Evolutionary conservation across 2,113 vertebrate genomes (phyloP), one percentile per base, ranked within the genome.

Genomic region (Oncorhynchus kisutch): DNA sequence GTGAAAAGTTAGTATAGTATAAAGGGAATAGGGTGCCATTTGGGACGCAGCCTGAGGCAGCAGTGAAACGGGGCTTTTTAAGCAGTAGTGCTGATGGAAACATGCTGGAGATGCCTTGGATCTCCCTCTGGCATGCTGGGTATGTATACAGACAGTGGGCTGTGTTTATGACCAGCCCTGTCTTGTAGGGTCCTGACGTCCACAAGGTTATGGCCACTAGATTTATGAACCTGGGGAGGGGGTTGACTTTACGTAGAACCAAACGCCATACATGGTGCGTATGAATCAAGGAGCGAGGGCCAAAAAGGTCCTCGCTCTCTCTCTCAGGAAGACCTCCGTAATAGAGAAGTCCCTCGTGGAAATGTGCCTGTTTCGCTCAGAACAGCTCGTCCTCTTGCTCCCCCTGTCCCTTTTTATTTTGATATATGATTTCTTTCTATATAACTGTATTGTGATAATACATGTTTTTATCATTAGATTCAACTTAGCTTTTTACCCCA

Each of bases 191-290:
- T 27, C 34, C 78, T 89, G 81, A 60, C 67, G 51, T 60, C 27
- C 71, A 25, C 71, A 72, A 6, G 78, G 77, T 67, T 84, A 59
- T 79, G 20, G 77, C 22, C 76, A 77, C 80, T 75, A 86, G 86
- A 91, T 84, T 86, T 83, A 84, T 87, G 85, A 81, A 71, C 76
- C 77, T 83, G 27, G 24, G 7, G 16, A 1, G 3, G 20, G 25
- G 22, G 65, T n/a, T 64, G 65, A 67, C 65, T 67, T 45, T 24
- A 70, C 45, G 45, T 70, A 70, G 18, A 86, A 75, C 92, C 82
- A 89, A 87, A 84, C 82, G 89, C 95, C 94, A 94, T 95, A 95
- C 91, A 95, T 93, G 95, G 95, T 90, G 85, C 94, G 79, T 57
- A 60, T 84, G 89, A 84, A 85, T 13, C 81, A 85, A 80, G 72